Conservation (phyloP, 2,797 vertebrate species). For the Pipistrellus nathusii region DNA sequence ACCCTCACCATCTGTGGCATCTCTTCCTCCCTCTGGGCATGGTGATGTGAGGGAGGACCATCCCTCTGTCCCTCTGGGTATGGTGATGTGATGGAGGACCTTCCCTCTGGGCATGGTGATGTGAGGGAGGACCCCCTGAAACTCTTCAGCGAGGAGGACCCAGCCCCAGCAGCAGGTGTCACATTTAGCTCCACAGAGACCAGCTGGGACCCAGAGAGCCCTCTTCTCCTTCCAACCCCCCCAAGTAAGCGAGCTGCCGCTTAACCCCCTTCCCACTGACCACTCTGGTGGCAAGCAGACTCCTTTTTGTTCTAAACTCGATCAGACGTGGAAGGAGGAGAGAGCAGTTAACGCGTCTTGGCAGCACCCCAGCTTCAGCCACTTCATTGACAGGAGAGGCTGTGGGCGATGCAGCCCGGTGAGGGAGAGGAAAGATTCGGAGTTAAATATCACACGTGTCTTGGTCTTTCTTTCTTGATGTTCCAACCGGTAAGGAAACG, state of each 20-base stretch:
- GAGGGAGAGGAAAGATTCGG: conserved; percentile 54
- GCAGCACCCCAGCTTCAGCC: conserved; percentile 67
- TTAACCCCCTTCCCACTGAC: conserved; percentile 76
- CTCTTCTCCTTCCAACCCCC: conserved; percentile 76
- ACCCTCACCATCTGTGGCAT: background rate
- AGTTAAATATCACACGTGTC: conserved; percentile 62
- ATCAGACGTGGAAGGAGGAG: conserved; percentile 41
- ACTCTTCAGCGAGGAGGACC: background rate
- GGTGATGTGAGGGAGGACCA: no score
- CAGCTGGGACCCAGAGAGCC: conserved; percentile 40
- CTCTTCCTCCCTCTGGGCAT: background rate
- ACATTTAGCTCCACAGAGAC: conserved; percentile 28
- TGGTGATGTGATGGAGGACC: no score
- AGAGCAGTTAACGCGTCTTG: conserved; percentile 54
- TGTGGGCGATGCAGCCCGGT: conserved; percentile 67
- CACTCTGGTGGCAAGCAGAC: conserved; percentile 53
- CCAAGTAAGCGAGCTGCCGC: conserved; percentile 62
- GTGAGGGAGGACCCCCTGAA: background rate
- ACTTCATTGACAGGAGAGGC: conserved; percentile 75
- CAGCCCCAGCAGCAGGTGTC: background rate
- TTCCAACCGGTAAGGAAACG: conserved; percentile 76
- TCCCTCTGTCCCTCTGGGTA: no score
- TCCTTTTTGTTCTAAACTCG: conserved; percentile 66
- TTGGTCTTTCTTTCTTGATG: conserved; percentile 78
- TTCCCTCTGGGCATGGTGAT: no score